Percentiles rank a stretch among this genome's conserved stretches.
These are phyloP conservation scores for Atlantisia rogersi DNA, from an alignment of 2,113 vertebrate genomes.

Conservation along the genomic window DNA sequence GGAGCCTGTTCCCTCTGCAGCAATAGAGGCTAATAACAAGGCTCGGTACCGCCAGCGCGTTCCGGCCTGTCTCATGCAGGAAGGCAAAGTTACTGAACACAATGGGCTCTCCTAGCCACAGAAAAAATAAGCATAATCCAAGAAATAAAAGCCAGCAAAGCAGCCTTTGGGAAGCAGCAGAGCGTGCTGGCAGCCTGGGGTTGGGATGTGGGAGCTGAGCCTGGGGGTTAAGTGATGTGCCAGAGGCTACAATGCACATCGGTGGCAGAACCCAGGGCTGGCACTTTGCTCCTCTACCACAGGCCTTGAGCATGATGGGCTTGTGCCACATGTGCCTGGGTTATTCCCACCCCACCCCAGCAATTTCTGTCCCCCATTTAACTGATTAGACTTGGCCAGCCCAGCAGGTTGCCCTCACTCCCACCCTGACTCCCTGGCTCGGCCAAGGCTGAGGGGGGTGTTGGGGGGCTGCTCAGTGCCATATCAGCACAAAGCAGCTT, in stretches of 20 bases:
- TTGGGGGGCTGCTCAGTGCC: background rate
- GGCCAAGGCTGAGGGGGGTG: accelerated
- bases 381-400: background rate
- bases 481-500: background rate
- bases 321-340: accelerated
- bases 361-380: background rate
- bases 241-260: accelerated
- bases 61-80: background rate
- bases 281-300: background rate
- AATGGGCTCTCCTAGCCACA: background rate
- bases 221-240: background rate
- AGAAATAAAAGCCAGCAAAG: background rate
- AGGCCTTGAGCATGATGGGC: accelerated
- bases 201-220: background rate
- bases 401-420: background rate
- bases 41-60: background rate
- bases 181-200: background rate
- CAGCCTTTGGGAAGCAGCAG: background rate
- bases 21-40: conserved; percentile 5
- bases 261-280: background rate
- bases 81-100: background rate
- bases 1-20: conserved; percentile 25
- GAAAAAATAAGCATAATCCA: background rate
- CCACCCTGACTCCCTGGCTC: background rate
- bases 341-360: background rate